These are phyloP conservation scores for Sceliomorpha sp. DNA, from an alignment of 2,888 invertebrate species.

Conservation along the genomic window DNA sequence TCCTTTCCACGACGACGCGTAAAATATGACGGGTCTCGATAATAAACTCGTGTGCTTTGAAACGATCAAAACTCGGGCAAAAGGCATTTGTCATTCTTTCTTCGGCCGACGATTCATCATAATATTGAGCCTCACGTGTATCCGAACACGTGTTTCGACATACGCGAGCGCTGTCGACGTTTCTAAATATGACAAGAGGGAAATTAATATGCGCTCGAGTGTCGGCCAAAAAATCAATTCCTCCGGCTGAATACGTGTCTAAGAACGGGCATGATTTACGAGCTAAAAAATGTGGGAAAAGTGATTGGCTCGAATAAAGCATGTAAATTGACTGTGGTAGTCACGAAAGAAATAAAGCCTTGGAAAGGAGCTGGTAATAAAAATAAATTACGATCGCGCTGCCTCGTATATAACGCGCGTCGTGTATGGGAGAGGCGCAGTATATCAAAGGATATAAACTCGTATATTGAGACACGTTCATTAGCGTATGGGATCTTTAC, in stretches of 20 bases:
- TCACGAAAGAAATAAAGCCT: constrained; percentile 8
- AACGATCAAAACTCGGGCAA: no score
- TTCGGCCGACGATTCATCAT: background rate
- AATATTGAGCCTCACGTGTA: background rate
- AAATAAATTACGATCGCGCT: constrained; percentile 20
- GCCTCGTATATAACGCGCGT: constrained; percentile 14
- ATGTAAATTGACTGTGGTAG: constrained; percentile 12
- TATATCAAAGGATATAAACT: constrained; percentile 25
- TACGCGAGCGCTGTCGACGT: no score
- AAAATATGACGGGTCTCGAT: no score
- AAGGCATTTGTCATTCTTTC: background rate
- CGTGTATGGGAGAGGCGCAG: constrained; percentile 10
- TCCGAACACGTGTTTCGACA: constrained; percentile 7
- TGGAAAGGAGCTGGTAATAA: constrained; percentile 19
- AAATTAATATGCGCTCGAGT: constrained; percentile 8
- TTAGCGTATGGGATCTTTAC: constrained; percentile 60
- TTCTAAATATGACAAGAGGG: constrained; percentile 11
- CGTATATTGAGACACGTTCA: constrained; percentile 67
- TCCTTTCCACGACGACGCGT: no score
- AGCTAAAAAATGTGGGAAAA: constrained; percentile 11
- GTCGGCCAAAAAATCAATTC: constrained; percentile 13
- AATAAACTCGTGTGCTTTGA: no score
- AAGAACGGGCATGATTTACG: constrained; percentile 8
- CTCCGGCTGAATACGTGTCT: background rate
- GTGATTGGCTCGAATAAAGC: constrained; percentile 20